Base-by-base conservation (phyloP, 2,797 vertebrate genomes). In the Sphenopsis melanotis region DNA sequence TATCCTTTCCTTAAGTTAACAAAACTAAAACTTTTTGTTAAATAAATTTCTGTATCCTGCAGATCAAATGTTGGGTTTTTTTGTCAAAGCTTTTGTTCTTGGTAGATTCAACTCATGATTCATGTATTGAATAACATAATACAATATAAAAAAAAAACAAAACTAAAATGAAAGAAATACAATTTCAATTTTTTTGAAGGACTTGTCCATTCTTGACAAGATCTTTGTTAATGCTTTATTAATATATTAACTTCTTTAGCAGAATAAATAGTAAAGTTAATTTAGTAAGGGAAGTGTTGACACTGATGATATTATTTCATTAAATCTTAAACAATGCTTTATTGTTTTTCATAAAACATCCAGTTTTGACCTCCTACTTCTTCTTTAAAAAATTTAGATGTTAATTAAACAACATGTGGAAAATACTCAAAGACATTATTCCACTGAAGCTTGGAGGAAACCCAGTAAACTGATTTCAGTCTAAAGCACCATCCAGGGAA, bases 381-480 rank as follows among this genome's bases (percentile, higher is more conserved):
- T 42, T 93, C 66, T 93, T 95, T 95, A 60, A 95, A 83, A 94
- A 94, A 96, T 92, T 68, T 89, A 97, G 74, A 95, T 97, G 83
- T 91, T 97, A 97, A 96, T 97, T 95, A 91, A 78, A 68, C 41
- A 63, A 64, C 88, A 93, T 80, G 50, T 65, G 71, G 83, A 94
- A 96, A 97, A 93, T 81, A 15, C n/a, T 95, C 66, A 87, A 72
- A 95, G 71, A 95, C 37, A 79, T 96, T 95, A 87, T 91, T 22
- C 77, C 93, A 47, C 36, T 9, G 30, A 95, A 78, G 23, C 42
- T 88, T 95, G 55, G 49, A 90, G 52, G 49, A 90, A 95, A 93
- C 90, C 26, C 30, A 93, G 87, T 90, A 92, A 96, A 95, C 53
- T 59, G 69, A 90, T 83, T 97, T 96, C 82, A 93, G 47, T 84